A percentile compares a stretch with the other conserved stretches of the same genome.
Evolutionary conservation across 2,797 vertebrate genomes (phyloP).

Genomic region (Syndactyla subalaris): DNA sequence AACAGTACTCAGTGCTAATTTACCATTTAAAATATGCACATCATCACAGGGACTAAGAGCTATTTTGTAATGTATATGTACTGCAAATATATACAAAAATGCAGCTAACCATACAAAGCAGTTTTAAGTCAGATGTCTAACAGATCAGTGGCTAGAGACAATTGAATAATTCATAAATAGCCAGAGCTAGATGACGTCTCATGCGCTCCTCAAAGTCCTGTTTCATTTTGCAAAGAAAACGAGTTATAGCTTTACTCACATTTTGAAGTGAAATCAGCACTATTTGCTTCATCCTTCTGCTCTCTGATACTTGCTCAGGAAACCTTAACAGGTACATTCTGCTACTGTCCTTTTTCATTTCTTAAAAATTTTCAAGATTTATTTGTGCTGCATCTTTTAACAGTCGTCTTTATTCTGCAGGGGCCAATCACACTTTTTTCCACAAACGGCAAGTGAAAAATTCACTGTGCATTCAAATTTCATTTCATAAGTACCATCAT

Average conservation of each 20-base stretch:
- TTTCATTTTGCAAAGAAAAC: not conserved
- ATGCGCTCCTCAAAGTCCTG: not conserved
- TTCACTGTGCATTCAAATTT: not conserved
- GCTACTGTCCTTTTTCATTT: not conserved
- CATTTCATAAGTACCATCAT: not conserved
- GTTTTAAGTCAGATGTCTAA: not conserved
- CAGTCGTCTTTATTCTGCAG: not conserved
- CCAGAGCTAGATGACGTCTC: not conserved
- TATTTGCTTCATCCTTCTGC: not conserved
- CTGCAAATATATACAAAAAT: not conserved
- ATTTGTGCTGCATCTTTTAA: not conserved
- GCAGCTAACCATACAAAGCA: not conserved
- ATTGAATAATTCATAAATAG: not conserved
- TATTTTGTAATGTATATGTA: not conserved
- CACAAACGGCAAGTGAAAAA: not conserved
- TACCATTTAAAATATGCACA: not conserved
- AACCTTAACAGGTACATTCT: not conserved
- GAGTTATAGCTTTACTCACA: not conserved
- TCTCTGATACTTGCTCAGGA: not conserved
- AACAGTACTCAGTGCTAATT: not conserved
- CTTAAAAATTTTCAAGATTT: not conserved
- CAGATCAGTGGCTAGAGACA: not conserved
- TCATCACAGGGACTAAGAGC: not conserved
- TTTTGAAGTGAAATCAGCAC: not conserved
- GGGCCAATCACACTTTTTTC: not conserved